These are phyloP conservation scores for Aporophyla nigra DNA, from an alignment of 2,888 invertebrate genomes.

Conservation along the genomic window DNA sequence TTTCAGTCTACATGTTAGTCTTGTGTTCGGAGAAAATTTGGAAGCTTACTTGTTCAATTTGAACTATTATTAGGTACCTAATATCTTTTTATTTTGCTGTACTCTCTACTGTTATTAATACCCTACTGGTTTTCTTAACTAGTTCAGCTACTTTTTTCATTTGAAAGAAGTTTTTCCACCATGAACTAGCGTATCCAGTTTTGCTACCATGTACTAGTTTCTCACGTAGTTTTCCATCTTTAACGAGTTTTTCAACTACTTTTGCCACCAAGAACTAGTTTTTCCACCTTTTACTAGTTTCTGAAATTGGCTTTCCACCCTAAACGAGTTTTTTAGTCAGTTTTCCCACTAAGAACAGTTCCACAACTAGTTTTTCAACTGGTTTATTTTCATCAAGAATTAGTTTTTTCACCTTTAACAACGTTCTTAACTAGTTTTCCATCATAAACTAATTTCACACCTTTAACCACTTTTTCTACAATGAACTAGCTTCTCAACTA, in stretches of 20 bases:
- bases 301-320: not conserved
- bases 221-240: not conserved
- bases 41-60: not conserved
- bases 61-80: not conserved
- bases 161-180: no score
- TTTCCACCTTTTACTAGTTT: no score
- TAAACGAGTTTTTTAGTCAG: no score
- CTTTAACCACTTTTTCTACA: not conserved
- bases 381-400: not conserved
- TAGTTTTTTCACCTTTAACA: no score
- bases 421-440: not conserved
- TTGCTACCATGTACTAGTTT: not conserved
- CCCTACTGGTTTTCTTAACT: not conserved
- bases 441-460: no score
- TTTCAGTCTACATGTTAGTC: slow-evolving; percentile 3
- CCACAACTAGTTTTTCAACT: not conserved
- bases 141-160: not conserved
- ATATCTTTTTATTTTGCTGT: not conserved
- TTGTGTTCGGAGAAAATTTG: not conserved
- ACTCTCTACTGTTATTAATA: no score
- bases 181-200: not conserved
- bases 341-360: no score
- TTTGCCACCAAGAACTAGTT: no score
- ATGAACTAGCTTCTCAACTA: no score
- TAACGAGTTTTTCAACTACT: not conserved